Evolutionary conservation across 2,888 invertebrate genomes (phyloP), one percentile per base, ranked within the genome.

Genomic region (Chalcosyrphus nemorum): DNA sequence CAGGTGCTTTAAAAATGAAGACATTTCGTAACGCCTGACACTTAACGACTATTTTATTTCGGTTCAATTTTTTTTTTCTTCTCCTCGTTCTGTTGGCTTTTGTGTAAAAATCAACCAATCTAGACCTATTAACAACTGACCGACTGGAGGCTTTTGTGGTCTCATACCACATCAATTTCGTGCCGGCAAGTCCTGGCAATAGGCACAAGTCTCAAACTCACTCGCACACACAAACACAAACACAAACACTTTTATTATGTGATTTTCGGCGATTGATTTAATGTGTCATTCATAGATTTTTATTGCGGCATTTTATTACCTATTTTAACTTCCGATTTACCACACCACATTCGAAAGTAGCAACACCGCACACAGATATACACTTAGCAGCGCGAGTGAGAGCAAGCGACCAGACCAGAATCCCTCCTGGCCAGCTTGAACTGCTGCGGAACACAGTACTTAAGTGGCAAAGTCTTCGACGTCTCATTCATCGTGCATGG

Each of bases 201-300:
- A 61, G 21, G 19, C 65, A 7, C 5, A 27, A 5, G 5, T 27
- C 1, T 29, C n/a, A n/a, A n/a, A n/a, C n/a, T n/a, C n/a, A n/a
- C n/a, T n/a, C n/a, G 7, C 2, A 29, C 29, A 29, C 29, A 29
- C 32, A 63, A 21, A 45, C 61, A 54, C 41, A 41, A 38, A 43
- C 35, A 63, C 21, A 38, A 50, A 54, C 66, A 29, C 35, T 72
- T 77, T 75, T 86, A 87, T 88, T 88, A 89, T 88, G 87, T 89
- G 90, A 89, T 90, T 91, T 91, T 90, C 89, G 91, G 88, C 91
- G 89, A 91, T 91, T 91, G 91, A 91, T 90, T 91, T 91, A 91
- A 91, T 90, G 91, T 91, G 91, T 90, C 91, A 91, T 91, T 91
- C 91, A 90, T 90, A 91, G 89, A 90, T 90, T 91, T 91, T 91